Evolutionary conservation across 2,113 vertebrate genomes (phyloP), one percentile per base, ranked within the genome.

Genomic region (Thunnus maccoyii): DNA sequence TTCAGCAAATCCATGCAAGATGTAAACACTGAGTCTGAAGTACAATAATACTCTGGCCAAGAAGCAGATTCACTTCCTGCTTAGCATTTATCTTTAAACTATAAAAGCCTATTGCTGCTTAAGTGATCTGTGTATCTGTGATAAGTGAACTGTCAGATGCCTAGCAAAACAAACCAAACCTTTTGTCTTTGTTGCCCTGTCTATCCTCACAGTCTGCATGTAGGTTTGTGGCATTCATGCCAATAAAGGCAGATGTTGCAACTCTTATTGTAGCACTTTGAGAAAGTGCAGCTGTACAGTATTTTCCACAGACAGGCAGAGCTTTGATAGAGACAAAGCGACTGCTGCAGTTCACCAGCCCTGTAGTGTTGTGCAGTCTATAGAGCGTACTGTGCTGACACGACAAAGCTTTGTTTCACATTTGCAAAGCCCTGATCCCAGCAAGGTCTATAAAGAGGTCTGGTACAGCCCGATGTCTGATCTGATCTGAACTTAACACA

Each of bases 401-500:
- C 46, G 72, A 71, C 89, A 86, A 82, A 88, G 83, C 91, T 92
- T 93, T 93, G 86, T 92, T 83, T 89, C 77, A 30, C 56, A 51
- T 47, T 90, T 72, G 87, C 88, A 94, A 94, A 93, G 85, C 65
- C 66, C 84, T 89, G 88, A 92, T 89, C 88, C 81, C 80, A 83
- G 77, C 86, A 30, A 78, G 91, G 79, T 91, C 89, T 94, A 95
- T 94, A 95, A 95, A 94, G 91, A 90, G 90, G 86, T 72, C 82
- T 47, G 65, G 78, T 51, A 62, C 82, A 56, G 82, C 57, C 81
- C 16, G 32, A 47, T 55, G 47, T 80, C 81, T 84, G 82, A 85
- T 89, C 87, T 76, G 77, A 56, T 80, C 88, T 54, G 76, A 89
- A 81, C 84, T 79, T 68, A 84, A 79, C 86, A 84, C 87, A 90